These are phyloP conservation scores for Butorides virescens DNA, from an alignment of 2,113 vertebrate species.

Conservation along the genomic window DNA sequence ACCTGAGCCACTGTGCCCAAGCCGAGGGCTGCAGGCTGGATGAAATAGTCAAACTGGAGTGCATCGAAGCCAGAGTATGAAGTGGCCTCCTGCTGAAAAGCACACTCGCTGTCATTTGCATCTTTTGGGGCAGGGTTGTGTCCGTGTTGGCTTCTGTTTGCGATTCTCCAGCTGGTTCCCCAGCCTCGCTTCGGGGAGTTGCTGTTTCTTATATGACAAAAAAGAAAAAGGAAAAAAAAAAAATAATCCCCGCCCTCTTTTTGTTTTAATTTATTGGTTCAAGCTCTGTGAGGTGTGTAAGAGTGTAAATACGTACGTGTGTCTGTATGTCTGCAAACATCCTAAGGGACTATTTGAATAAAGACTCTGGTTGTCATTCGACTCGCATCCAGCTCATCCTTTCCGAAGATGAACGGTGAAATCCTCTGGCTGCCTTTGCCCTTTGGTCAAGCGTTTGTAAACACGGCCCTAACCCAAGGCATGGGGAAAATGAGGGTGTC, in stretches of 20 bases:
- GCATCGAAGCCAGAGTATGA: slow-evolving; percentile 77
- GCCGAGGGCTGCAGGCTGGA: slow-evolving; percentile 68
- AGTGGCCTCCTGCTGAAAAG: slow-evolving; percentile 36
- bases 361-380: slow-evolving; percentile 72
- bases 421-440: neutral
- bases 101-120: slow-evolving; percentile 38
- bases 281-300: slow-evolving; percentile 75
- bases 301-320: slow-evolving; percentile 80
- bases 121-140: slow-evolving; percentile 26
- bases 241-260: neutral
- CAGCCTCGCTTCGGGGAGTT: slow-evolving; percentile 46
- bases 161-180: slow-evolving; percentile 41
- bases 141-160: slow-evolving; percentile 30
- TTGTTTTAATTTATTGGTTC: slow-evolving; percentile 83
- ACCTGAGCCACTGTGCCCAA: slow-evolving; percentile 73
- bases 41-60: slow-evolving; percentile 70
- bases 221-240: neutral
- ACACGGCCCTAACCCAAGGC: neutral
- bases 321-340: slow-evolving; percentile 78
- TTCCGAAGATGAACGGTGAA: neutral
- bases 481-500: accelerated
- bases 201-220: slow-evolving; percentile 63
- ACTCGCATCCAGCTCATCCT: slow-evolving; percentile 55
- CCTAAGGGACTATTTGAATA: slow-evolving; percentile 77
- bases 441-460: too few species aligned